A percentile compares a stretch with the other conserved stretches of the same genome.
phyloP scores from a whole-genome alignment of 1,140 invertebrate genomes.

The Ceratitis capitata region DNA sequence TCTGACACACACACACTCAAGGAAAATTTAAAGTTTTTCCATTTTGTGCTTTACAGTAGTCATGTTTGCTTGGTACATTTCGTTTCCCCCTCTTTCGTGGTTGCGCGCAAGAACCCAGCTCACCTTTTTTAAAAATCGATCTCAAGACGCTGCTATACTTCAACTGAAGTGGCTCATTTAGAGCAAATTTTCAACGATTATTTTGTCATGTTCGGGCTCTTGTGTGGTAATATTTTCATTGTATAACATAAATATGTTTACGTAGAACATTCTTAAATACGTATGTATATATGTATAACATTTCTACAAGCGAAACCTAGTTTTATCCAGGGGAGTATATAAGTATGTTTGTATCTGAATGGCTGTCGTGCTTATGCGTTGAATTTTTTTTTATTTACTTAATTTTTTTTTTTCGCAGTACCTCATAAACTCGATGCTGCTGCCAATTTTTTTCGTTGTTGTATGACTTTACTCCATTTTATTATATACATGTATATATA shows the following conservation, averaged over 20 bases:
- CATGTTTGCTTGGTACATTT: background rate
- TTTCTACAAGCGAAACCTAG: background rate
- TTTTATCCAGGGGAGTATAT: background rate
- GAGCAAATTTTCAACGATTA: background rate
- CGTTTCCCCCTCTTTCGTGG: background rate
- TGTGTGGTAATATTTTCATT: background rate
- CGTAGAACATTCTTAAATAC: background rate
- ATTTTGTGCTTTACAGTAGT: background rate
- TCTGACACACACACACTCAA: background rate
- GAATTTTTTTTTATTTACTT: background rate
- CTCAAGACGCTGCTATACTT: background rate
- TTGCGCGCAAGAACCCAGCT: background rate
- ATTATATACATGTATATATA: background rate
- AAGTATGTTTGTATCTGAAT: background rate
- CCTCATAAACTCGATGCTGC: background rate
- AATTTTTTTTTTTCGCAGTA: background rate
- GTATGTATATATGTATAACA: background rate
- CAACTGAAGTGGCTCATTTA: background rate
- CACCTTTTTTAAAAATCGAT: background rate
- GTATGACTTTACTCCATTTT: background rate
- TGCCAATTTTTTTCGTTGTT: background rate
- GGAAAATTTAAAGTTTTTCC: background rate
- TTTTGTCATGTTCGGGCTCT: background rate
- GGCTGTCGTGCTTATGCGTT: background rate
- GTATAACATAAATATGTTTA: background rate